These are phyloP conservation scores for Galerucella nymphaeae DNA, from an alignment of 2,888 invertebrate species.

Conservation along the genomic window DNA sequence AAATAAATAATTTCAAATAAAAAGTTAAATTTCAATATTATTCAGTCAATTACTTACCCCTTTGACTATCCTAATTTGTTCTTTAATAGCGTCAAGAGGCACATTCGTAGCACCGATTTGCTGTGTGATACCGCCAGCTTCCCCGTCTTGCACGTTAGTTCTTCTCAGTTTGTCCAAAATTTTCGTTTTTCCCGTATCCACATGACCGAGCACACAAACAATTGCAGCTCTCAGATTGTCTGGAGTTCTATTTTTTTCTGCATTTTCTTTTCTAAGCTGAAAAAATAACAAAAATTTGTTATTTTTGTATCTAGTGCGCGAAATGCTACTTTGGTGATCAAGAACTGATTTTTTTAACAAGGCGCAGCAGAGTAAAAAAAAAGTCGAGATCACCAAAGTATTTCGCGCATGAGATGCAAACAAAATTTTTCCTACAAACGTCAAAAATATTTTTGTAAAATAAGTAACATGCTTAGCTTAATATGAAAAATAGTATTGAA, in stretches of 20 bases:
- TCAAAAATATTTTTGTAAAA: too few species aligned
- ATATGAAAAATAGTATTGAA: too few species aligned
- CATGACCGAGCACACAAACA: conserved; percentile 98
- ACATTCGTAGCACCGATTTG: conserved; percentile 99
- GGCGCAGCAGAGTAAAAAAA: too few species aligned
- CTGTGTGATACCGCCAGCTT: conserved; percentile 99
- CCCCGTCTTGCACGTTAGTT: conserved; percentile 93
- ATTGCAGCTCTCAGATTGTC: conserved; percentile 92
- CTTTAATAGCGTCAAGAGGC: conserved; percentile 93
- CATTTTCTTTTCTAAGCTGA: conserved; percentile 74
- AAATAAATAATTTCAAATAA: conserved; percentile 38
- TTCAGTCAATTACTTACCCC: conserved; percentile 71
- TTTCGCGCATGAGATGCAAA: too few species aligned
- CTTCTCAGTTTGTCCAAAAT: conserved; percentile 94
- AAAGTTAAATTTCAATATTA: conserved; percentile 11
- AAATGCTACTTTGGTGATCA: too few species aligned
- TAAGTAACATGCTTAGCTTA: too few species aligned
- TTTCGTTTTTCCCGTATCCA: conserved; percentile 99
- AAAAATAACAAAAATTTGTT: conserved; percentile 43
- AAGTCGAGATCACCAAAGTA: too few species aligned
- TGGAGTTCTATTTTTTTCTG: conserved; percentile 74
- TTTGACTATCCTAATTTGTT: conserved; percentile 94
- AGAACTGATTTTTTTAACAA: too few species aligned
- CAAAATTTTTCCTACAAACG: too few species aligned
- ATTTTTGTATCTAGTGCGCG: too few species aligned